Evolutionary conservation across 2,797 vertebrate genomes (phyloP), one percentile per base, ranked within the genome.

Genomic region (Acanthis flammea): DNA sequence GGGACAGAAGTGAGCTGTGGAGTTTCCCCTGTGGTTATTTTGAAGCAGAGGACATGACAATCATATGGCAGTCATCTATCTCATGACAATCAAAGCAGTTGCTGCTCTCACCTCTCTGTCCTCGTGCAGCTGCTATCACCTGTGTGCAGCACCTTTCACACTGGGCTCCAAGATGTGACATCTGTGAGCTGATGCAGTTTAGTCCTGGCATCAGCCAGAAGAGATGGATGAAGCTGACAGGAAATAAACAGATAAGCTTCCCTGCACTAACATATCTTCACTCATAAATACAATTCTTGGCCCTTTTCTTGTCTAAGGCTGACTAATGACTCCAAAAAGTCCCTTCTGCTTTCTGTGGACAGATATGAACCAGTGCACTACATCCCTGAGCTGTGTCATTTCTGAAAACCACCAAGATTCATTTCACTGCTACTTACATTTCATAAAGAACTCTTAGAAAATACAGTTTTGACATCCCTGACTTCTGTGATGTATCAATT

Each of bases 381-480:
- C 65, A 31, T 80, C 68, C 66, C 54, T 86, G 76, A 93, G 80
- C 80, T 84, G 6, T 65, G 48, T 37, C 66, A 88, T 95, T 94
- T 82, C 62, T 94, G 55, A 45, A 51, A 51, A 82, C 28, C 47
- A 84, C 22, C 35, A 90, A 85, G 51, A 92, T 93, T 79, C 57
- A 84, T 85, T 92, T 90, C 33, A 50, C 5, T 35, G 14, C 37
- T 83, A 48, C 58, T 78, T 92, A 48, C 4, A 71, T 66, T 90
- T 78, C 41, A 57, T 84, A 88, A 93, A 60, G 57, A 93, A 76
- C 71, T 88, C 74, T 31, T 45, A 76, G 55, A 75, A 81, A 86
- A 55, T 78, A 39, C 33, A 62, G 10, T 84, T 96, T 92, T 93
- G 86, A 79, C 92, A 85, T 85, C 45, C 51, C 57, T 93, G 83